These are phyloP conservation scores for Melanerpes formicivorus DNA, from an alignment of 2,113 vertebrate genomes.

Conservation along the genomic window DNA sequence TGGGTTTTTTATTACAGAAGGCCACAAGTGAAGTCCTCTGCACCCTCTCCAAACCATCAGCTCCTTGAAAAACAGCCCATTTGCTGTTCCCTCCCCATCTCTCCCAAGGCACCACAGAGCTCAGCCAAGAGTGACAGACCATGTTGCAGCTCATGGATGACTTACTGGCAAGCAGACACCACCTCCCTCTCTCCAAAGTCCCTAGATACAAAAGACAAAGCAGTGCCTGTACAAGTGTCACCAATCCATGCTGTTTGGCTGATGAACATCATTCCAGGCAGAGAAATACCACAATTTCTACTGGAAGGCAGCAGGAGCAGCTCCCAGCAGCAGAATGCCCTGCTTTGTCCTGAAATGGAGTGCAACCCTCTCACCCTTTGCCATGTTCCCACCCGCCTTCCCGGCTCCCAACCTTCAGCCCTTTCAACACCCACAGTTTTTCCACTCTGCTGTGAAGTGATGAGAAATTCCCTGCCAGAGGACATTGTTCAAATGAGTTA, in stretches of 20 bases:
- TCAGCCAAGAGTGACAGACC: neutral
- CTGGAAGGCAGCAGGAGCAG: conserved; percentile 8
- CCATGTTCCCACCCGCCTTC: neutral
- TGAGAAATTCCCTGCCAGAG: conserved; percentile 50
- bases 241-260: neutral
- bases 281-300: conserved; percentile 14
- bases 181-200: neutral
- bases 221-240: neutral
- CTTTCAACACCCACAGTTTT: conserved; percentile 63
- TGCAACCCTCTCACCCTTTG: conserved; percentile 13
- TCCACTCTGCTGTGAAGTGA: neutral
- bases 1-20: neutral
- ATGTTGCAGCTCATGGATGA: neutral
- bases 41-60: neutral
- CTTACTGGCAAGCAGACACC: neutral
- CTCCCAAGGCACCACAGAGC: neutral
- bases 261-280: neutral
- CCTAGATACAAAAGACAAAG: conserved; percentile 42
- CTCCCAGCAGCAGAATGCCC: conserved; percentile 39
- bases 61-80: neutral
- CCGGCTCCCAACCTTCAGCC: conserved; percentile 24
- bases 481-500: conserved; percentile 18
- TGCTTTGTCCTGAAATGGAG: conserved; percentile 12
- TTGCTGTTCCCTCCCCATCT: neutral
- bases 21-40: neutral